These are phyloP conservation scores for Petroica traversi DNA, from an alignment of 2,113 vertebrate species.

Conservation along the genomic window DNA sequence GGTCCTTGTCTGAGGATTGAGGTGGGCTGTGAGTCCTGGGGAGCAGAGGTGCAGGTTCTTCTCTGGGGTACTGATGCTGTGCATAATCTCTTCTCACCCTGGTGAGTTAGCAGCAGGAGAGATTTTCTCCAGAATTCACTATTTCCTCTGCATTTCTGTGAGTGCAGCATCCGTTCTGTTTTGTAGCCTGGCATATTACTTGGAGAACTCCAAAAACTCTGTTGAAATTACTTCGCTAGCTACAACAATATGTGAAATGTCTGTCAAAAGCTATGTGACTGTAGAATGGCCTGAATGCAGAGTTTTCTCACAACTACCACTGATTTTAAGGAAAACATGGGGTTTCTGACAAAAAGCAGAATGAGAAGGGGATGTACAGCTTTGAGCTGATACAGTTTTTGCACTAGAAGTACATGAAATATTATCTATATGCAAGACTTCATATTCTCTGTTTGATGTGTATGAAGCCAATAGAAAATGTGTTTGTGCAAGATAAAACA, in stretches of 20 bases:
- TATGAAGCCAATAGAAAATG: background rate
- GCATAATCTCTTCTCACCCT: background rate
- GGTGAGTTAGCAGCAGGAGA: background rate
- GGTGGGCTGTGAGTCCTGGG: rapidly evolving
- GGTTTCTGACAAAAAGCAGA: background rate
- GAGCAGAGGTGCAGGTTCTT: background rate
- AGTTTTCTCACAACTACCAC: background rate
- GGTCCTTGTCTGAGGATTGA: background rate
- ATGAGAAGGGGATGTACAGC: background rate
- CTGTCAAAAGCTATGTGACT: background rate
- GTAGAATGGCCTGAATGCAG: background rate
- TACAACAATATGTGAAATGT: background rate
- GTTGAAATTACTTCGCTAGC: background rate
- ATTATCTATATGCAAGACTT: background rate
- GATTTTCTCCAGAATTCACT: background rate
- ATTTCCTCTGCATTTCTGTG: background rate
- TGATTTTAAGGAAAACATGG: background rate
- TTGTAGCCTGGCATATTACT: background rate
- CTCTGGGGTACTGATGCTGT: rapidly evolving
- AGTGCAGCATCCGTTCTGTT: background rate
- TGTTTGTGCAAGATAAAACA: background rate
- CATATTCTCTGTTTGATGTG: background rate
- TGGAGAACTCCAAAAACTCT: background rate
- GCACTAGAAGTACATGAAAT: background rate
- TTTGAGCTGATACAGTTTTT: background rate